Evolutionary conservation across 2,797 vertebrate genomes (phyloP).

Genomic region (Characodon lateralis): DNA sequence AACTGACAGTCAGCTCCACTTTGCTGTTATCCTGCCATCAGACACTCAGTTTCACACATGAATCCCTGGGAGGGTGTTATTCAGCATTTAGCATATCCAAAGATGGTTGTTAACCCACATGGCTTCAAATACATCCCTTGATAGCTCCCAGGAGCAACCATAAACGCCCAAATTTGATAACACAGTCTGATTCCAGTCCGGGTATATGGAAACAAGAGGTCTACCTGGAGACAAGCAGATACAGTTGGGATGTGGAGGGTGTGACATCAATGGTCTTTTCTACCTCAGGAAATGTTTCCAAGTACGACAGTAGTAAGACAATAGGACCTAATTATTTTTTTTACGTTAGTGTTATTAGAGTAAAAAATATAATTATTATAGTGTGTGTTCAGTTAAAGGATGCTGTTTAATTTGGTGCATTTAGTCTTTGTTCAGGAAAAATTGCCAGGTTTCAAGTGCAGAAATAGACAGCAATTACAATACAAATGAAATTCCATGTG

Average conservation of each 20-base stretch:
- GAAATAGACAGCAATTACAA: neutral
- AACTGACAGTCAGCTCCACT: constrained; percentile 53
- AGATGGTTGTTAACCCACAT: constrained; percentile 56
- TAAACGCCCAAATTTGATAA: constrained; percentile 52
- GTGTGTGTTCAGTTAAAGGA: neutral
- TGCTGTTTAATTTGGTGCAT: neutral
- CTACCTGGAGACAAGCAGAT: constrained; percentile 43
- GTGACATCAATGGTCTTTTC: neutral
- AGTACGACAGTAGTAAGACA: neutral
- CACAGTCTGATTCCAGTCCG: constrained; percentile 49
- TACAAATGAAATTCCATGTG: neutral
- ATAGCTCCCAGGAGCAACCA: constrained; percentile 30
- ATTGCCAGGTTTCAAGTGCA: neutral
- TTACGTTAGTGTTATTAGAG: too few species aligned
- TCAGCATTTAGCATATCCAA: constrained; percentile 37
- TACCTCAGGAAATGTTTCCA: neutral
- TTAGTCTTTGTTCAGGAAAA: neutral
- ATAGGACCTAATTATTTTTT: neutral
- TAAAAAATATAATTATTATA: neutral
- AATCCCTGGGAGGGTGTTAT: constrained; percentile 44
- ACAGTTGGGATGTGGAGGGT: constrained; percentile 3
- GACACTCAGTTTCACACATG: constrained; percentile 62
- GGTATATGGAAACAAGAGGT: constrained; percentile 34
- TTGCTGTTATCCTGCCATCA: constrained; percentile 59
- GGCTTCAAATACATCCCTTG: constrained; percentile 34